phyloP scores from a whole-genome alignment of 2,113 vertebrate genomes.

The Peromyscus leucopus region DNA sequence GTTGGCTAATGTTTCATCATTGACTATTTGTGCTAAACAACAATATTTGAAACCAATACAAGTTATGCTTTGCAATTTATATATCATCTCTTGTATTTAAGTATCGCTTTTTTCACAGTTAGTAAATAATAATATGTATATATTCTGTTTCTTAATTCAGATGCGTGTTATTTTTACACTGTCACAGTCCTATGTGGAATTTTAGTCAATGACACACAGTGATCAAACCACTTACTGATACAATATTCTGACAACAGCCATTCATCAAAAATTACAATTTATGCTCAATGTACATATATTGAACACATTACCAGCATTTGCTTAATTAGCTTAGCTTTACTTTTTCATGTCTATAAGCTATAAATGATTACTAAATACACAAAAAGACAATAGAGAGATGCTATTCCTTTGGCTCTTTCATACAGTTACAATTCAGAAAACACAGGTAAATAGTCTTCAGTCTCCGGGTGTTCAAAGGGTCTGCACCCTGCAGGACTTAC shows the following conservation, averaged over 20 bases:
- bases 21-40: background rate
- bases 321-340: background rate
- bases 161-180: background rate
- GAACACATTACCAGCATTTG: background rate
- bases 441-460: background rate
- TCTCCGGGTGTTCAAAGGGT: constrained; percentile 97
- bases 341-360: background rate
- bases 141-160: background rate
- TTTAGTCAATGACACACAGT: background rate
- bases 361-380: background rate
- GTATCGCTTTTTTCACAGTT: background rate
- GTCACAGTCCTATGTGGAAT: background rate
- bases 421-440: constrained; percentile 19
- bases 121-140: background rate
- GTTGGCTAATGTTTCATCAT: background rate
- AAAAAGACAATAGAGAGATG: background rate
- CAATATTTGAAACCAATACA: background rate
- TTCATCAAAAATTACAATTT: constrained; percentile 23
- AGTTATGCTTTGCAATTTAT: background rate
- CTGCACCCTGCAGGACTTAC: constrained; percentile 98
- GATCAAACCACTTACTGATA: background rate
- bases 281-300: background rate
- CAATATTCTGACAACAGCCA: background rate
- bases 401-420: too few relatives aligned
- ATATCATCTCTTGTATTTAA: background rate